Evolutionary conservation across 92 coral and sea anemone genomes (phyloP).

Genomic region (Isaurus tuberculatus): DNA sequence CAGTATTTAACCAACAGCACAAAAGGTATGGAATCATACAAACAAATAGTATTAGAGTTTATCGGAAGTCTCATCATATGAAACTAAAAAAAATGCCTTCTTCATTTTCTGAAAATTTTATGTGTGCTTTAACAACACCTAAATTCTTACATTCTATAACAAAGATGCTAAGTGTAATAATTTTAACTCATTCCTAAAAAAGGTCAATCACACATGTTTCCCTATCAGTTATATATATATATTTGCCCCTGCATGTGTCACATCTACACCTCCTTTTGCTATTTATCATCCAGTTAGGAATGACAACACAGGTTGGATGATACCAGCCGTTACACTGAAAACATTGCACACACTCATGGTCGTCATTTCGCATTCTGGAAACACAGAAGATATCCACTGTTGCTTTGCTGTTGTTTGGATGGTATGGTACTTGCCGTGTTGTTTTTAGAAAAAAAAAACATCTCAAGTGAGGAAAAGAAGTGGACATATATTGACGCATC

Average conservation of each 20-base stretch:
- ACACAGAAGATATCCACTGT: constrained; percentile 62
- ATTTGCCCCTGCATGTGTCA: constrained; percentile 25
- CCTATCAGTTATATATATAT: neutral
- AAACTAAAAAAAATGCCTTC: too few relatives aligned
- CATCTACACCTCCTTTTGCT: constrained; percentile 38
- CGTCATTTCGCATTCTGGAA: constrained; percentile 65
- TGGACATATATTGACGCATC: constrained; percentile 28
- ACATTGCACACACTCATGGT: constrained; percentile 58
- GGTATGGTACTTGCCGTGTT: constrained; percentile 46
- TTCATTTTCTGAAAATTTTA: too few relatives aligned
- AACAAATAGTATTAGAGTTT: too few relatives aligned
- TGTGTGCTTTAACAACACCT: constrained; percentile 11
- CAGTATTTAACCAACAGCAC: too few relatives aligned
- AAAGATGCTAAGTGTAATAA: neutral
- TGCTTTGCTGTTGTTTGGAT: constrained; percentile 31
- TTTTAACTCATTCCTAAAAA: constrained; percentile 29
- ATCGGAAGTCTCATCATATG: too few relatives aligned
- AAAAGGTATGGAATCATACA: too few relatives aligned
- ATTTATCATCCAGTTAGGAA: constrained; percentile 32
- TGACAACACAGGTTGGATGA: constrained; percentile 38
- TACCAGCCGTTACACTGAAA: constrained; percentile 42
- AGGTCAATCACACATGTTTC: neutral
- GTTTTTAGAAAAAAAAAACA: constrained; percentile 51
- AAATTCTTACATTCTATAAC: constrained; percentile 3
- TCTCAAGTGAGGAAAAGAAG: constrained; percentile 44